phyloP scores from a whole-genome alignment of 2,888 invertebrate species.

The Nipponacmea schrenckii region DNA sequence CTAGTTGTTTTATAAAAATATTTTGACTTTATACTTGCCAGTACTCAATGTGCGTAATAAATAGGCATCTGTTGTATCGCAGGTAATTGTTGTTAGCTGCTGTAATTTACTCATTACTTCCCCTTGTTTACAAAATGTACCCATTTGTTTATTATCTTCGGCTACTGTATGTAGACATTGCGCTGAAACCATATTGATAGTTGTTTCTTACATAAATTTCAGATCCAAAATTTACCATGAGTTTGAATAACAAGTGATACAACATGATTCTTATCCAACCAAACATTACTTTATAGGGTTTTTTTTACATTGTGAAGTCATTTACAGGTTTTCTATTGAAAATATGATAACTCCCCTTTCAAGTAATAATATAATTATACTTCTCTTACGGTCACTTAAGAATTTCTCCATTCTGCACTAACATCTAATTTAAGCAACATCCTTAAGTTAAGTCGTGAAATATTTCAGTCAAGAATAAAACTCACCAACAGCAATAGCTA shows the following conservation, averaged over 20 bases:
- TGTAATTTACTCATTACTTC: constrained; percentile 36
- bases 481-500: constrained; percentile 64
- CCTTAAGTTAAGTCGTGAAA: too few relatives aligned
- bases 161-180: constrained; percentile 79
- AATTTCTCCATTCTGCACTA: too few relatives aligned
- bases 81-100: constrained; percentile 26
- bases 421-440: too few relatives aligned
- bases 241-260: too few relatives aligned
- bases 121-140: constrained; percentile 71
- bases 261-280: too few relatives aligned
- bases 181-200: constrained; percentile 68
- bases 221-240: background rate
- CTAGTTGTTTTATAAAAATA: constrained; percentile 16
- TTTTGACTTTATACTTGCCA: constrained; percentile 28
- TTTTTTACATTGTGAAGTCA: background rate
- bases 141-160: constrained; percentile 77
- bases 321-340: too few relatives aligned
- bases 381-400: too few relatives aligned
- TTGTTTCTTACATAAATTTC: constrained; percentile 6
- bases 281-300: background rate
- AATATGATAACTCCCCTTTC: too few relatives aligned
- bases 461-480: background rate
- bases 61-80: constrained; percentile 19
- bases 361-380: too few relatives aligned
- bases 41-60: constrained; percentile 29